phyloP scores from a whole-genome alignment of 2,113 vertebrate genomes.

The Cricetomys ansorgei region DNA sequence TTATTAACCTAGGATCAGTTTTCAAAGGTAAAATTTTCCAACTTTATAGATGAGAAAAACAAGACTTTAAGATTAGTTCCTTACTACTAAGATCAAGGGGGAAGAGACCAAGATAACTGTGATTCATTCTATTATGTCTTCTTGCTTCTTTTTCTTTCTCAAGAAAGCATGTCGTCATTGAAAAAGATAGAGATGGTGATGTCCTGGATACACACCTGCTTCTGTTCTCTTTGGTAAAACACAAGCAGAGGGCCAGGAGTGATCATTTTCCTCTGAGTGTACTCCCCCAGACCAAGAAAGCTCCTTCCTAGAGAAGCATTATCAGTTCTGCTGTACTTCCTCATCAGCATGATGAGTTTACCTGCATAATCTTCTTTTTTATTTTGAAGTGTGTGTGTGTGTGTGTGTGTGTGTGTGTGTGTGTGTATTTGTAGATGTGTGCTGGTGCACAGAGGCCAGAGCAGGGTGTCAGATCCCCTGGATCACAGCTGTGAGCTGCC shows the following conservation, averaged over 20 bases:
- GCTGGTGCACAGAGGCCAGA: background rate
- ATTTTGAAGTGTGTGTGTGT: background rate
- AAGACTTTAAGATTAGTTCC: background rate
- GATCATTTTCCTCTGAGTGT: background rate
- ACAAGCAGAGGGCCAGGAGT: background rate
- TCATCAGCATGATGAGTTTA: background rate
- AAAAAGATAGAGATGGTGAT: background rate
- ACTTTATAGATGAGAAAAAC: background rate
- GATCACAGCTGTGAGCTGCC: background rate
- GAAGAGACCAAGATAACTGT: background rate
- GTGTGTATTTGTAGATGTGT: background rate
- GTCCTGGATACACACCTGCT: too few species aligned
- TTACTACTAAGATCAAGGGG: background rate
- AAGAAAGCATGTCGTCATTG: background rate
- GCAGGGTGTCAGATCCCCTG: background rate
- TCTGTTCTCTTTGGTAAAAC: background rate
- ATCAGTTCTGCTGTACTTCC: background rate
- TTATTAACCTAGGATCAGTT: background rate
- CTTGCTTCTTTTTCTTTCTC: conserved; percentile 3
- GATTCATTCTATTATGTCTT: background rate
- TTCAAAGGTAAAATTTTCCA: background rate
- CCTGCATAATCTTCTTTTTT: background rate
- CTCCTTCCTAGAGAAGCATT: background rate
- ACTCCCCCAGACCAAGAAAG: background rate
- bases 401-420: background rate